A percentile compares a stretch with the other conserved stretches of the same genome.
phyloP scores from a whole-genome alignment of 1,140 invertebrate genomes.

The Battus philenor region DNA sequence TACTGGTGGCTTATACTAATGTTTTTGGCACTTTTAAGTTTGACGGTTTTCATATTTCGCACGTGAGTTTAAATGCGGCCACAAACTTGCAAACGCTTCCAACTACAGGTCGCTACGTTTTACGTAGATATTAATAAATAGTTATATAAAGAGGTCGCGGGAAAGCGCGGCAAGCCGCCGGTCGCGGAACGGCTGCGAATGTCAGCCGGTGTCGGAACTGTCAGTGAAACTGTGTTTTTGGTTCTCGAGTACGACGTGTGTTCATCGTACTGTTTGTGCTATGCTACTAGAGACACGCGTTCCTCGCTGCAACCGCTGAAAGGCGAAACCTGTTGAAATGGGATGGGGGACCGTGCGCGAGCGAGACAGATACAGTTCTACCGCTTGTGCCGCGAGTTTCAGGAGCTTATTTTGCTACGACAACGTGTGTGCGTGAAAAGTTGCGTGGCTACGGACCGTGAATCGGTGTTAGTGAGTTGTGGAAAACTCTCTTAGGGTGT shows the following conservation, averaged over 20 bases:
- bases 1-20: conserved; percentile 32
- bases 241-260: conserved; percentile 66
- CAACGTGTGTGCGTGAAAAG: conserved; percentile 64
- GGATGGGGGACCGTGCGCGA: conserved; percentile 54
- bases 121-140: conserved; percentile 62
- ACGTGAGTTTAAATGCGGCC: conserved; percentile 39
- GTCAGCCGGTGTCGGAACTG: conserved; percentile 63
- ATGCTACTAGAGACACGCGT: conserved; percentile 69
- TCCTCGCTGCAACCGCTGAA: conserved; percentile 65
- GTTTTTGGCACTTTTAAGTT: conserved; percentile 60
- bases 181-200: conserved; percentile 45
- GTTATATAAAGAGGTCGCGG: conserved; percentile 46
- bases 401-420: conserved; percentile 64
- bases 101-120: conserved; percentile 37
- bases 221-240: conserved; percentile 71
- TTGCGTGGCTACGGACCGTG: conserved; percentile 56
- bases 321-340: conserved; percentile 74
- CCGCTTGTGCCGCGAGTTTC: conserved; percentile 38
- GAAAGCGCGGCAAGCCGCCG: conserved; percentile 34
- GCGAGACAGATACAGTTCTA: conserved; percentile 33
- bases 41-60: conserved; percentile 38
- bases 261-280: conserved; percentile 64
- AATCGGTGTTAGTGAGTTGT: conserved; percentile 68
- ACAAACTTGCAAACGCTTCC: conserved; percentile 26
- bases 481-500: conserved; percentile 71